Base-by-base conservation (phyloP, 2,113 vertebrate species). In the Psilopsiagon aymara region DNA sequence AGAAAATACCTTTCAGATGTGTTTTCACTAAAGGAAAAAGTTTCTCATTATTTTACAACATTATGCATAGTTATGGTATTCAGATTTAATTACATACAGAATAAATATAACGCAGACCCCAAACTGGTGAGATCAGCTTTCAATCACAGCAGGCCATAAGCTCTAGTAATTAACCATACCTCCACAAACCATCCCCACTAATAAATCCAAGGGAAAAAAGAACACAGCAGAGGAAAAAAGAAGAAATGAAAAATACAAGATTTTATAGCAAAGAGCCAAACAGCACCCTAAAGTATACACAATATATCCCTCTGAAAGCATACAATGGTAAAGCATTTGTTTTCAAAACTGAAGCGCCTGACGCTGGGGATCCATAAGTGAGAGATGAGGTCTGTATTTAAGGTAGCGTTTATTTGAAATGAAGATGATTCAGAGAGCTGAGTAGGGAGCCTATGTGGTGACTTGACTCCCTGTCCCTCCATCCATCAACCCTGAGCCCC, bases 41-140 rank as follows among this genome's bases (percentile, higher is more conserved):
- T 62, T 93, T 95, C 74, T 96, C 55, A 86, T 92, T 93, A 94
- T 97, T 97, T 95, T 94, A 78, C 71, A 88, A 86, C 51, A 55
- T 89, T 95, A 97, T 95, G 82, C 92, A 91, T 92, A 92, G 95
- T 94, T 95, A 94, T 86, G 86, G 86, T 96, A 91, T 96, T 95
- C 91, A 62, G 55, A 95, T 96, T 96, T 97, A 96, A 97, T 97
- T 96, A 96, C 73, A 94, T 92, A 92, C 91, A 92, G 94, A 97
- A 95, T 90, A 96, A 97, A 97, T 95, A 92, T 74, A 97, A 91
- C 1, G 0, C 83, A 90, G 95, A 84, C 95, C 91, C 92, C 84
- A 92, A 97, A 97, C 95, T 97, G 94, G 95, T 88, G 94, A 95
- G 95, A 94, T 96, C 95, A 95, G 96, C 95, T 97, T 97, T 97